phyloP scores from a whole-genome alignment of 1,140 invertebrate genomes.

The Sinonovacula constricta region DNA sequence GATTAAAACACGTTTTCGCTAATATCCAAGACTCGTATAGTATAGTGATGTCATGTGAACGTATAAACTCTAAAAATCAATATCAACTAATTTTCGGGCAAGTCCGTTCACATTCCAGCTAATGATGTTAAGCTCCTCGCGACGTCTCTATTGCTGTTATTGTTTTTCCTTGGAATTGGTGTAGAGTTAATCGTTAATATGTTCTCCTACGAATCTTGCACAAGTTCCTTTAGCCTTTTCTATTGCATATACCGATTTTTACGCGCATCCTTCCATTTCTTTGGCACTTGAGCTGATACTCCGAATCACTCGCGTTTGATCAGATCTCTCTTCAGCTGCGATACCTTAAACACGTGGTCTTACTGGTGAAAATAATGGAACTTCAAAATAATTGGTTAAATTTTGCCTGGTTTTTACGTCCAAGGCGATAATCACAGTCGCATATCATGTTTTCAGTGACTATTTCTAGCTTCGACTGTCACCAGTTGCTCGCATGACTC shows the following conservation, averaged over 20 bases:
- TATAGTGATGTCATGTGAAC: not conserved
- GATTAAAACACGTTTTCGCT: not conserved
- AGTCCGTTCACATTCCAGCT: not conserved
- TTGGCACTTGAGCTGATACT: too few species aligned
- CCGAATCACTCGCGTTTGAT: not conserved
- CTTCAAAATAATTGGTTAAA: too few species aligned
- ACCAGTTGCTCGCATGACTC: too few species aligned
- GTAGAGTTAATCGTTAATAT: not conserved
- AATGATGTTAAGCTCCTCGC: not conserved
- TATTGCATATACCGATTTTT: too few species aligned
- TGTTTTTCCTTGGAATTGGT: not conserved
- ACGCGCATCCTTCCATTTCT: not conserved
- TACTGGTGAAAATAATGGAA: too few species aligned
- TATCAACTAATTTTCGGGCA: not conserved
- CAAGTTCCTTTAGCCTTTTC: not conserved
- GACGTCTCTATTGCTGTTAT: not conserved
- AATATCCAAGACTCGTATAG: not conserved
- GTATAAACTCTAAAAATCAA: not conserved
- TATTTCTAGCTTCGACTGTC: too few species aligned
- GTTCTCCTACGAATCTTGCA: not conserved
- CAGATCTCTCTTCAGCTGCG: not conserved
- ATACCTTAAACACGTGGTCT: not conserved
- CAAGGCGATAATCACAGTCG: too few species aligned
- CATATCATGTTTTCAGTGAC: too few species aligned
- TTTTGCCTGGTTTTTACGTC: too few species aligned